phyloP scores from a whole-genome alignment of 2,113 vertebrate species.

The Silurus asotus region DNA sequence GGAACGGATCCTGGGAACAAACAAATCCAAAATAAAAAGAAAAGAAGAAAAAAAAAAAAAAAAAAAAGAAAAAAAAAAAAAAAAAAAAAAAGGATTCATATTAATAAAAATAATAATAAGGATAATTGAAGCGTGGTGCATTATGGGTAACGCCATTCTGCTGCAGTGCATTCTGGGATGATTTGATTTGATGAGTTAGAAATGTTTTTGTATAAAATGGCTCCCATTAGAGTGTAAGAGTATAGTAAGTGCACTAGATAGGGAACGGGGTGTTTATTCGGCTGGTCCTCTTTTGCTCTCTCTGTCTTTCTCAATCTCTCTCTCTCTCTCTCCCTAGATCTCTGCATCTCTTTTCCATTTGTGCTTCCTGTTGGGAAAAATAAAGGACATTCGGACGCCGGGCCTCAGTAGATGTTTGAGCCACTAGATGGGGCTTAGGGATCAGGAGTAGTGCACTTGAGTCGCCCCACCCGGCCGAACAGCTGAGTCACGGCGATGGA shows the following conservation, averaged over 20 bases:
- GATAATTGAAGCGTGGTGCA: neutral
- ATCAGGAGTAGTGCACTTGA: constrained; percentile 66
- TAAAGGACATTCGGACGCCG: constrained; percentile 12
- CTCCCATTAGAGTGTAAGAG: neutral
- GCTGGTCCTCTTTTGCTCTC: constrained; percentile 17
- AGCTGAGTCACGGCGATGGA: constrained; percentile 58
- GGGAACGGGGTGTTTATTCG: constrained; percentile 17
- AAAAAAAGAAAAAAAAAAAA: constrained; percentile 2
- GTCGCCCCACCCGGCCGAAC: constrained; percentile 63
- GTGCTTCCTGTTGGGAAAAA: constrained; percentile 59
- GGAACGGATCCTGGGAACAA: constrained; percentile 67
- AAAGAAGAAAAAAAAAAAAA: constrained; percentile 19
- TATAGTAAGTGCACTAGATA: constrained; percentile 22
- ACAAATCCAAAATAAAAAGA: neutral
- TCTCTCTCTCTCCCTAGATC: no score
- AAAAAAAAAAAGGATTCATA: constrained; percentile 17
- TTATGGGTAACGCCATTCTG: constrained; percentile 24
- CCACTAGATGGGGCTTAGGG: constrained; percentile 62
- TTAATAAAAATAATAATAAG: no score
- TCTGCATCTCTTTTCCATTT: constrained; percentile 23
- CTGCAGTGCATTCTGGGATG: constrained; percentile 30
- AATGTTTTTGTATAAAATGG: constrained; percentile 9
- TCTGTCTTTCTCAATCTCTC: neutral
- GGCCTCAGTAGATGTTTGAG: constrained; percentile 55
- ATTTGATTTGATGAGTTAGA: neutral